Base-by-base conservation (phyloP, 2,113 vertebrate genomes). In the Tyrannus savana region DNA sequence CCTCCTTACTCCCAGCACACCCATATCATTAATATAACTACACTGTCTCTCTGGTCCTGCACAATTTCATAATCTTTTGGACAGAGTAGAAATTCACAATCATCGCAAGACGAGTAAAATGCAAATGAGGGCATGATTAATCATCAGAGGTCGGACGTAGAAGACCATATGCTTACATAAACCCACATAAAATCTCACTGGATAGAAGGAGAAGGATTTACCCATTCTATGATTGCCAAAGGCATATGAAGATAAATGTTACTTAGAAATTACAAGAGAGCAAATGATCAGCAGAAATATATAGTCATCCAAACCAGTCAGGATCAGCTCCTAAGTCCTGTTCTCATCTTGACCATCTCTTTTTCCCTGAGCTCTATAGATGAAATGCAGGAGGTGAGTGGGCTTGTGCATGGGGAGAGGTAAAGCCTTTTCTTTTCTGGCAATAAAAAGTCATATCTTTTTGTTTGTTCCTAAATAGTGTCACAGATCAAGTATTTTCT, bases 371-470 rank as follows among this genome's bases (percentile, higher is more conserved):
- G 14, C 27, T 60, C 15, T 31, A 6, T 15, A 59, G 13, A 63
- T 64, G 19, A 14, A 74, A 1, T 41, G 62, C 11, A 14, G 41
- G 22, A 73, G 7, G 10, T 42, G 42, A 82, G 52, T 47, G 47
- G 13, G 1, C 15, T 6, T 46, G 13, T 56, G 50, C 24, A 6
- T 10, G 23, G 3, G 13, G 5, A 46, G 25, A 72, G 7, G 17
- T 64, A 79, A 92, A 82, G 15, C 12, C 14, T 72, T 84, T 58
- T 17, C 5, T 87, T 47, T 81, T 52, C 23, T 49, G 27, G 10
- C 0, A 1, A 44, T 59, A 31, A 6, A 15, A 7, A 69, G 11
- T 18, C 5, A 11, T 39, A 21, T 21, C 2, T 60, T 56, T 73
- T 56, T 69, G 5, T 56, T 64, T 76, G 31, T 49, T 87, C 35